These are phyloP conservation scores for Clarias platycephalus DNA, from an alignment of 2,797 vertebrate genomes.

Conservation along the genomic window DNA sequence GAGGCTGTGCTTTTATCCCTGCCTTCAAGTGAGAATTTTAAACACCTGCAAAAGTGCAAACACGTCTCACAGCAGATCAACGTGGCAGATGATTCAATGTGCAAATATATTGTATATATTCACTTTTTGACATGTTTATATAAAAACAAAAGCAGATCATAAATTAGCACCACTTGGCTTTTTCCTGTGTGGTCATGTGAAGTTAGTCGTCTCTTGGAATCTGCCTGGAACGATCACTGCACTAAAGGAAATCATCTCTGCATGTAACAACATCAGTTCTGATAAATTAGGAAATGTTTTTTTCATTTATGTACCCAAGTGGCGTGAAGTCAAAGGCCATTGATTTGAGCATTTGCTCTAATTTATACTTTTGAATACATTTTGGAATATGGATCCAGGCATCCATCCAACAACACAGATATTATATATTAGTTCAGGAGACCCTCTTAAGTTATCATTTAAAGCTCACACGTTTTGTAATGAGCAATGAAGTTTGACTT, in stretches of 20 bases:
- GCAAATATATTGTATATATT: slow-evolving; percentile 53
- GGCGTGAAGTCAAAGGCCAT: no score
- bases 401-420: neutral
- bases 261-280: no score
- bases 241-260: no score
- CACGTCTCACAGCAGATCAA: slow-evolving; percentile 46
- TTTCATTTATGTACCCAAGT: no score
- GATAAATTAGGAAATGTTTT: no score
- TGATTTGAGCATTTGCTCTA: no score
- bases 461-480: neutral
- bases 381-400: neutral
- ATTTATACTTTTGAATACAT: no score
- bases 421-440: neutral
- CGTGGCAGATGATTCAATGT: slow-evolving; percentile 54
- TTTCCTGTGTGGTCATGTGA: no score
- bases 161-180: neutral
- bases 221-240: no score
- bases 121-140: slow-evolving; percentile 21
- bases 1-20: slow-evolving; percentile 68
- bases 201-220: no score
- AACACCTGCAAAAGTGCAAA: slow-evolving; percentile 58
- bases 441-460: neutral
- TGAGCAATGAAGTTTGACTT: neutral
- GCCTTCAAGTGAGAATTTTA: slow-evolving; percentile 70
- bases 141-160: neutral